Base-by-base conservation (phyloP, 2,797 vertebrate genomes). In the Lithobates pipiens region DNA sequence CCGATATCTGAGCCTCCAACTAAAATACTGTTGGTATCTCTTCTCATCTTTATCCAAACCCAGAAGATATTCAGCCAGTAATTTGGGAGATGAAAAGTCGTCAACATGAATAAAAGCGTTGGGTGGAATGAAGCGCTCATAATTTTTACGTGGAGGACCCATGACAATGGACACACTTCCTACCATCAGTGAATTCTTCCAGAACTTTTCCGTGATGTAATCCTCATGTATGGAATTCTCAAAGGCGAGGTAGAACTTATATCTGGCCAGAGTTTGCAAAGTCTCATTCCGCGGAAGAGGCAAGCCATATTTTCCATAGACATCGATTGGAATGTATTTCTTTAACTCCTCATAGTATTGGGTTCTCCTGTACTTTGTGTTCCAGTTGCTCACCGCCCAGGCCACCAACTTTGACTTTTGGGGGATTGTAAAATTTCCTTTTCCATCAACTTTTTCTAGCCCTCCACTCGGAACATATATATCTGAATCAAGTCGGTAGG, bases 391-490 rank as follows among this genome's bases (percentile, higher is more conserved):
- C 1, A 79, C 15, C 15, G 11, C 39, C 77, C 77, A 79, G 10
- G 77, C 77, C 29, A 79, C 65, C 63, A 79, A 18, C 15, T 69
- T 79, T 16, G 63, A 44, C 77, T 79, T 79, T 7, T 46, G 9
- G n/a, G 77, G 77, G 23, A 79, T 79, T 2, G 63, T 39, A 27
- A 67, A 69, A 25, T 29, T 69, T 42, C 32, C n/a, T 29, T 13
- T 54, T 16, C 15, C 9, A 13, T 80, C 25, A 10, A 27, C 42
- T 21, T 21, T 69, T 29, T 68, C 36, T 29, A 80, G 25, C 78
- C 78, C 34, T 32, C 67, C 75, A 32, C 15, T 46, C 3, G 75
- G 81, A 92, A 92, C 23, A 21, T 16, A 46, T 8, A 75, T 75
- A 29, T 75, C 73, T 16, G 73, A 75, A 27, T 75, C 44, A 2